Base-by-base conservation (phyloP, 2,113 vertebrate species). In the Falcunculus frontatus region DNA sequence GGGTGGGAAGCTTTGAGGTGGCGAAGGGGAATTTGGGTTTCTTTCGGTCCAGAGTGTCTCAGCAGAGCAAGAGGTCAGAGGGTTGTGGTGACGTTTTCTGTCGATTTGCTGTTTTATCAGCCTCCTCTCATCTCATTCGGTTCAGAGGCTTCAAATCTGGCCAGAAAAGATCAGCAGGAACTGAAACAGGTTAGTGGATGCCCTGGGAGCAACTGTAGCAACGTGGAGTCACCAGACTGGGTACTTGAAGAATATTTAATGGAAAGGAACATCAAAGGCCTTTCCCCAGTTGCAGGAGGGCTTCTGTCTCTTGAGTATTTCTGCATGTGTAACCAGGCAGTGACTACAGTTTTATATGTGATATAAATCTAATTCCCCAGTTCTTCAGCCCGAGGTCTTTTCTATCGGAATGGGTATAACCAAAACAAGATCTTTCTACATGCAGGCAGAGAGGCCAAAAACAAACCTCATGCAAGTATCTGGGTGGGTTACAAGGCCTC, bases 1-100 rank as follows among this genome's bases (percentile, higher is more conserved):
- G 46, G 29, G 7, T 5, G 59, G 64, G 50, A 69, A 7, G 30
- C 4, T 26, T 4, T 5, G 32, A 59, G 63, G 46, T 2, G 25
- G 46, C 7, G 10, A 80, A 17, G 21, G 18, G 46, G 67, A 33
- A 26, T 59, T 19, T 11, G 64, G 27, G 42, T 22, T 33, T 53
- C 46, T 60, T 55, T 59, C 6, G 4, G 33, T 7, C 23, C 0
- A 0, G 32, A 26, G 27, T 10, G 22, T 46, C 42, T 65, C 42
- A 53, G 55, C 67, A 39, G 57, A 52, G 72, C 59, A 20, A 73
- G 68, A 70, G 50, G 46, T 80, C 59, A 16, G 42, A 33, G 16
- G 52, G 60, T 2, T n/a, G 68, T 3, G 21, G 64, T 55, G 33
- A 59, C 0, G 4, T 47, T 86, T 93, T 46, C 50, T 52, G 33